Conservation (phyloP, 2,797 vertebrate genomes). For the Heteromormyrus szaboi region DNA sequence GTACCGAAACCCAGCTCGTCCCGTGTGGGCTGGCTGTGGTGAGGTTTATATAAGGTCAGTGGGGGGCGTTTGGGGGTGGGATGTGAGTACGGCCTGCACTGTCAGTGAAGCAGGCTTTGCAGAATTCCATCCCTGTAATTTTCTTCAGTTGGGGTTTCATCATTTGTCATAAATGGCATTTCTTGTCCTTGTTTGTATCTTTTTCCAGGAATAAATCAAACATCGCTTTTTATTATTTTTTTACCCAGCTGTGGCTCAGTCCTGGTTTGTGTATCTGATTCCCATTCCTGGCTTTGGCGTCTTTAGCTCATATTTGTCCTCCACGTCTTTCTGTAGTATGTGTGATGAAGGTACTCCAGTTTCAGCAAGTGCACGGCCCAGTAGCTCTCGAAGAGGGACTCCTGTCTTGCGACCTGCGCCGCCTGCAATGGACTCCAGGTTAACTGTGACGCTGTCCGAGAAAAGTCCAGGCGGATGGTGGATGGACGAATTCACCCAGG, state of each 20-base stretch:
- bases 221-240: neutral
- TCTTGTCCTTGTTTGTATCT: neutral
- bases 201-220: neutral
- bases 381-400: neutral
- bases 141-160: neutral
- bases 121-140: neutral
- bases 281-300: neutral
- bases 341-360: neutral
- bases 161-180: neutral
- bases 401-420: neutral
- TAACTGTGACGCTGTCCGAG: neutral
- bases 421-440: neutral
- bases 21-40: neutral
- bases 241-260: neutral
- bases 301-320: neutral
- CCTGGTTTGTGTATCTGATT: neutral
- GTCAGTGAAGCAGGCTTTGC: neutral
- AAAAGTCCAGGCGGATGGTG: neutral
- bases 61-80: neutral
- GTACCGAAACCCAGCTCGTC: neutral
- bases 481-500: neutral
- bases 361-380: neutral
- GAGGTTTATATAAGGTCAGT: neutral
- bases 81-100: neutral
- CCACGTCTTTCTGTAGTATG: neutral